phyloP scores from a whole-genome alignment of 2,113 vertebrate species.

The Tricholaema leucomelas region DNA sequence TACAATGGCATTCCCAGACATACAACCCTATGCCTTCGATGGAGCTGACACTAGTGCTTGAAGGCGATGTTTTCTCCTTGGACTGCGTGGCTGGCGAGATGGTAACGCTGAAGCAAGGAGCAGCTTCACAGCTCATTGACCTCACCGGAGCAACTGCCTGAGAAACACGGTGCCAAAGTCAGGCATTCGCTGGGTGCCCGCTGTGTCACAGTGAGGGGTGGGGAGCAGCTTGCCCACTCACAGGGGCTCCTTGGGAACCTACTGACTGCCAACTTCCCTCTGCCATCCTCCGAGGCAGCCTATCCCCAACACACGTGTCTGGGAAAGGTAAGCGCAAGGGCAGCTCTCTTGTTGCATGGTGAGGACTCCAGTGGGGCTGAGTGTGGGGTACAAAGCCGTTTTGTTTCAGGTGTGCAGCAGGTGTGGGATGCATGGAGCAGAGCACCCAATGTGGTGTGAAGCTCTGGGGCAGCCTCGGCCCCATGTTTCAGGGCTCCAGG shows the following conservation, averaged over 20 bases:
- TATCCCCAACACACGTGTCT: not conserved
- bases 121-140: not conserved
- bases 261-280: not conserved
- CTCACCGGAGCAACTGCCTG: not conserved
- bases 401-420: accelerated
- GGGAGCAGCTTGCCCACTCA: not conserved
- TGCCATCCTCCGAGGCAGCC: not conserved
- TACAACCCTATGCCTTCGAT: not conserved
- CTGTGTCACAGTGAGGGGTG: not conserved
- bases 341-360: not conserved
- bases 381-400: accelerated
- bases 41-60: not conserved
- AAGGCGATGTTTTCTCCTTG: not conserved
- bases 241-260: not conserved
- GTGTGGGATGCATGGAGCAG: accelerated
- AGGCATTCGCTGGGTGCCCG: not conserved
- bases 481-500: accelerated
- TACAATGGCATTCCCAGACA: not conserved
- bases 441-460: accelerated
- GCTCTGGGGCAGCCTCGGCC: accelerated
- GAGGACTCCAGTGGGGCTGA: not conserved
- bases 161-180: not conserved
- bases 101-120: not conserved
- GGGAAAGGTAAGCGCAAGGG: constrained; percentile 15
- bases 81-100: not conserved